Percentiles rank a stretch among this genome's conserved stretches.
Conservation (phyloP, 2,797 vertebrate species). For the Morelia viridis region DNA sequence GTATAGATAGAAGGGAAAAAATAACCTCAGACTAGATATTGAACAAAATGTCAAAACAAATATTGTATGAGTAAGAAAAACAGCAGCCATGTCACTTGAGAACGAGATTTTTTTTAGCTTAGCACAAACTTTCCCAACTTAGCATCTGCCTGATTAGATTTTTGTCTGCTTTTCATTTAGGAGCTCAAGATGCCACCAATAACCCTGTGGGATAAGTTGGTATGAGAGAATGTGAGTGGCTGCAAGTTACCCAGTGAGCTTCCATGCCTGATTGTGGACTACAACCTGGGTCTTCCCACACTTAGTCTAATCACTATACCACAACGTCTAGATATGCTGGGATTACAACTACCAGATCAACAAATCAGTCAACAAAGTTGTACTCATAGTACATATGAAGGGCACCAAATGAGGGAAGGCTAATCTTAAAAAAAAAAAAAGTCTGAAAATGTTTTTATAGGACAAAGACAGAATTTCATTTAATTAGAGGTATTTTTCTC, state of each 20-base stretch:
- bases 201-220: neutral
- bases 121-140: neutral
- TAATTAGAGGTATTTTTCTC: neutral
- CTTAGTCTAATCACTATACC: neutral
- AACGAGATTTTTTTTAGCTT: conserved; percentile 17
- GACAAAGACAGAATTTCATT: neutral
- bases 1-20: neutral
- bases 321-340: neutral
- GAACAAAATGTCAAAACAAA: neutral
- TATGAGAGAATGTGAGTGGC: neutral
- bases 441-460: neutral
- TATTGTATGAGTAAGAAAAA: conserved; percentile 7
- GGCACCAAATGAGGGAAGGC: neutral
- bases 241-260: neutral
- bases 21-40: neutral
- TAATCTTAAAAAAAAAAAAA: neutral
- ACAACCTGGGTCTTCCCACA: neutral
- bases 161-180: neutral
- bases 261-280: neutral
- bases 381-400: neutral
- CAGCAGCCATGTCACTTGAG: neutral
- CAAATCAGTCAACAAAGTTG: neutral
- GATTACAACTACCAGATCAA: too few relatives aligned
- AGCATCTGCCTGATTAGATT: neutral
- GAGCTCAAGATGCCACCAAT: neutral